Percentiles rank a stretch among this genome's conserved stretches.
Evolutionary conservation across 2,888 invertebrate genomes (phyloP).

Genomic region (Sturmia bella): DNA sequence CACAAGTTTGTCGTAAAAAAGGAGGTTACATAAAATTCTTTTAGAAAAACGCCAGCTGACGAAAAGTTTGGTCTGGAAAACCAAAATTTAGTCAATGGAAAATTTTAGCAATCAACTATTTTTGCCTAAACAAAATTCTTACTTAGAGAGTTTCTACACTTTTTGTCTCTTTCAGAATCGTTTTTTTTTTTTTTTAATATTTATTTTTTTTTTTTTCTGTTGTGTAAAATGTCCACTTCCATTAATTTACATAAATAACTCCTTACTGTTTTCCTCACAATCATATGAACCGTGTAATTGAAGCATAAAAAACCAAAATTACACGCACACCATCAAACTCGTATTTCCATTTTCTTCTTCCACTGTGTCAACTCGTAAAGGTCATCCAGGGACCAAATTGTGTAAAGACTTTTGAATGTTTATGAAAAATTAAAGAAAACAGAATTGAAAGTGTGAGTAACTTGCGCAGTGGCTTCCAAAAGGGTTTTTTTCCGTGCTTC

Average conservation of each 20-base stretch:
- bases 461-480: slow-evolving; percentile 15
- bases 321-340: background rate
- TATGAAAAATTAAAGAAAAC: slow-evolving; percentile 12
- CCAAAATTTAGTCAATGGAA: too few species aligned
- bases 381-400: slow-evolving; percentile 44
- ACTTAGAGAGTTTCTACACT: too few species aligned
- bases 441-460: background rate
- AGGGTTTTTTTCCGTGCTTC: slow-evolving; percentile 37
- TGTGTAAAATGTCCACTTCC: too few species aligned
- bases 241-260: slow-evolving; percentile 51
- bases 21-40: too few species aligned
- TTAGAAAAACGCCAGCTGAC: too few species aligned
- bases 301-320: slow-evolving; percentile 44
- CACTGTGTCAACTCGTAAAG: slow-evolving; percentile 47
- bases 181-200: too few species aligned
- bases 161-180: too few species aligned
- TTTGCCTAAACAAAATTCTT: too few species aligned
- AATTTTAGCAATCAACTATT: too few species aligned
- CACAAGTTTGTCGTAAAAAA: too few species aligned
- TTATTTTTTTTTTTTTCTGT: too few species aligned
- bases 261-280: slow-evolving; percentile 33
- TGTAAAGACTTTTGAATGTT: slow-evolving; percentile 32
- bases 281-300: slow-evolving; percentile 67
- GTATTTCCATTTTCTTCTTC: slow-evolving; percentile 17
- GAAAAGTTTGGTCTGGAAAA: too few species aligned